Evolutionary conservation across 2,797 vertebrate species (phyloP).

Genomic region (Epinephelus malabaricus): DNA sequence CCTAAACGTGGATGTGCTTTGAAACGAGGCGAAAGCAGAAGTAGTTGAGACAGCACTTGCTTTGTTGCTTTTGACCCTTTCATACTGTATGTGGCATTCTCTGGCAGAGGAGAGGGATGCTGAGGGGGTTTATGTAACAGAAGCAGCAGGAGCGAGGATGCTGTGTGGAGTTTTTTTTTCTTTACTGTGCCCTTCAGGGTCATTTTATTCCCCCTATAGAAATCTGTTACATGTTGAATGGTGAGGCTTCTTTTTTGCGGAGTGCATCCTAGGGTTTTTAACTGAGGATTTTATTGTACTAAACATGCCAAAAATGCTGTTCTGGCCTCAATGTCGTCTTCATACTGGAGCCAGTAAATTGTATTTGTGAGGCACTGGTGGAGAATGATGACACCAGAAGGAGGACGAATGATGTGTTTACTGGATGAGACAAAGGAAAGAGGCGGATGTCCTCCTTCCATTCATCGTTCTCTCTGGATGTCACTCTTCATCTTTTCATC

Average conservation of each 20-base stretch:
- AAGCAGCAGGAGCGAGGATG: slow-evolving; percentile 29
- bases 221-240: not conserved
- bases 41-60: slow-evolving; percentile 54
- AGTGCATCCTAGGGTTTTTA: not conserved
- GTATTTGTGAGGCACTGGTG: slow-evolving; percentile 29
- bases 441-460: slow-evolving; percentile 47
- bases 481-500: slow-evolving; percentile 80
- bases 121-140: slow-evolving; percentile 56
- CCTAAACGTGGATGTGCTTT: slow-evolving; percentile 48
- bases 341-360: slow-evolving; percentile 14
- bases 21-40: slow-evolving; percentile 62
- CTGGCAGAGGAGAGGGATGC: slow-evolving; percentile 39
- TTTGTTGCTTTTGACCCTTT: slow-evolving; percentile 57
- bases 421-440: slow-evolving; percentile 49
- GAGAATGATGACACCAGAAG: slow-evolving; percentile 36
- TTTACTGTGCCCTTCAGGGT: slow-evolving; percentile 21
- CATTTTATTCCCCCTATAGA: slow-evolving; percentile 15
- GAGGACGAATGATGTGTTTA: slow-evolving; percentile 53
- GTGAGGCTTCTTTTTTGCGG: not conserved
- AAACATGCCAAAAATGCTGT: not conserved
- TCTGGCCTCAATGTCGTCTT: slow-evolving; percentile 3
- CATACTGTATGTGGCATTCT: slow-evolving; percentile 40
- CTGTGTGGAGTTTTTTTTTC: not conserved
- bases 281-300: not conserved
- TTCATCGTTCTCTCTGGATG: slow-evolving; percentile 58